Percentiles rank a stretch among this genome's conserved stretches.
Conservation (phyloP, 1,140 invertebrate species). For the Brachionus rotundiformis region DNA sequence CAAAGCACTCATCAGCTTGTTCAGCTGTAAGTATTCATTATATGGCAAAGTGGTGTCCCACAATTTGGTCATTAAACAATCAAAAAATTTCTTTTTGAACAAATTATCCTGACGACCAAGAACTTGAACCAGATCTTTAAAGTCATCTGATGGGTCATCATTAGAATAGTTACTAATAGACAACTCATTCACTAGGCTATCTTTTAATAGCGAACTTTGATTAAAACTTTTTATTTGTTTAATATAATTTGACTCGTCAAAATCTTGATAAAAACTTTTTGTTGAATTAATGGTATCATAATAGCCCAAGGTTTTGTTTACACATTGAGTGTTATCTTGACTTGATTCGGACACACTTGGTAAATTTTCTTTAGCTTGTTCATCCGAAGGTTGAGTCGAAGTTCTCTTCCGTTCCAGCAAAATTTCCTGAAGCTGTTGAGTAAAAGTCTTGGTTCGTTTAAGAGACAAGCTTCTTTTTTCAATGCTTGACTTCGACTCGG, state of each 20-base stretch:
- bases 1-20: conserved; percentile 31
- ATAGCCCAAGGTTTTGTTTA: not conserved
- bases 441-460: conserved; percentile 48
- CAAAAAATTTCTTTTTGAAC: conserved; percentile 47
- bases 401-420: conserved; percentile 9
- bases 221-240: conserved; percentile 29
- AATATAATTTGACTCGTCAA: not conserved
- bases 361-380: not conserved
- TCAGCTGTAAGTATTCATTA: conserved; percentile 48
- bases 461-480: conserved; percentile 10
- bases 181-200: not conserved
- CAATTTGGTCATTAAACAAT: conserved; percentile 49
- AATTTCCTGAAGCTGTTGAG: conserved; percentile 39
- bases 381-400: not conserved
- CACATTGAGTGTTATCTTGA: not conserved
- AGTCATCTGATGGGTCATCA: conserved; percentile 33
- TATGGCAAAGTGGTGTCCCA: conserved; percentile 47
- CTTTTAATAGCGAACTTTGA: not conserved
- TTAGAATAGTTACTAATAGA: conserved; percentile 2
- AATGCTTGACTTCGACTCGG: not conserved
- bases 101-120: conserved; percentile 18
- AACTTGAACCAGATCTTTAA: conserved; percentile 44
- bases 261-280: not conserved
- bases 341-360: too few relatives aligned
- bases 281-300: conserved; percentile 1